Evolutionary conservation across 2,797 vertebrate species (phyloP), one percentile per base, ranked within the genome.

Genomic region (Hafferia zeledoni): DNA sequence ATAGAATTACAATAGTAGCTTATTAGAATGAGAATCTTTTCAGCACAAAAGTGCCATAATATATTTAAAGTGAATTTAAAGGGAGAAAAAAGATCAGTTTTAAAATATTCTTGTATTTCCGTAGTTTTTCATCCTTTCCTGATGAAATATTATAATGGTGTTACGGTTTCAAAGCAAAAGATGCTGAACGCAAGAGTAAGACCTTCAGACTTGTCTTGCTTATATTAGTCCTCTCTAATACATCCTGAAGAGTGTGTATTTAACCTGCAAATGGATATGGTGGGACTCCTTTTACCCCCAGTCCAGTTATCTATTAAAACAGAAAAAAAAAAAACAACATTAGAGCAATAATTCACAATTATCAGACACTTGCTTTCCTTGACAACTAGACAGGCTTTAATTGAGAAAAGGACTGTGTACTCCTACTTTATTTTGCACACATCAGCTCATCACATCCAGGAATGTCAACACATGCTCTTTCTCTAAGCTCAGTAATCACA

Each of bases 231-330:
- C 25, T 82, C 90, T 93, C 64, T 55, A 69, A 68, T 69, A 43
- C 64, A 19, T 53, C 52, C 64, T 55, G 64, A 56, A 70, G 55
- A 64, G 50, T 0, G 14, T 35, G 12, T 6, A 35, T 61, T 98
- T 85, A 98, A 75, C 98, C 98, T 55, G 96, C 95, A 91, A 98
- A 98, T 12, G 93, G 53, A 78, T 92, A 77, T 0, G 98, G 96
- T n/a, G 98, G 96, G 41, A 98, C 44, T 97, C 98, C 98, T 97
- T 98, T 98, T 76, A 98, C 98, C 3, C 98, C 98, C 13, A 98
- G 96, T 68, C 98, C 98, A 83, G 98, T 98, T 96, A 98, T 97
- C 98, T 98, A 91, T 96, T 90, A 76, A 92, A 96, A 96, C 63
- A 94, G 43, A 83, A 25, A 68, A 24, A 5, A 52, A 63, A 74